Evolutionary conservation across 2,113 vertebrate species (phyloP).

Genomic region (Colius striatus): DNA sequence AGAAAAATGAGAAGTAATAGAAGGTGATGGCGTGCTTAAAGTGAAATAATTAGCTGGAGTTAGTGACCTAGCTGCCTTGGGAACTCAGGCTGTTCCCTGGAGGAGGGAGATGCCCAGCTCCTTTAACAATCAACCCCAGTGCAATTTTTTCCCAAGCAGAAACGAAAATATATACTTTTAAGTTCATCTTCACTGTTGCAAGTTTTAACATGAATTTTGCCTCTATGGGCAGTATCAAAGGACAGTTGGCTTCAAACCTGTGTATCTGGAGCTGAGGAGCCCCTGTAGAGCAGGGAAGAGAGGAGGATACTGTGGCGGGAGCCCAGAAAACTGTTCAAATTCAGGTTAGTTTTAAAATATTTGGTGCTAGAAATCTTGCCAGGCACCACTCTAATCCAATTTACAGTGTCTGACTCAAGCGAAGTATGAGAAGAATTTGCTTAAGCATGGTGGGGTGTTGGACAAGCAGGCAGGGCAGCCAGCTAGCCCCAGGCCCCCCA

Average conservation of each 20-base stretch:
- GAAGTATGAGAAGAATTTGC: conserved; percentile 29
- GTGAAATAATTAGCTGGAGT: background rate
- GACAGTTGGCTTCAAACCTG: background rate
- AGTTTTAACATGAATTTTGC: background rate
- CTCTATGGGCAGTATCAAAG: background rate
- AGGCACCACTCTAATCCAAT: background rate
- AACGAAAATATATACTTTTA: background rate
- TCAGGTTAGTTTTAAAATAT: background rate
- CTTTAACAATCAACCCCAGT: background rate
- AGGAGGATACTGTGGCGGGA: background rate
- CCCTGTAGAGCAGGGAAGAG: background rate
- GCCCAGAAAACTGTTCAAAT: background rate
- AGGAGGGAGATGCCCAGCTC: background rate
- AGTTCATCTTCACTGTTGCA: background rate
- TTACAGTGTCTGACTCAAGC: background rate
- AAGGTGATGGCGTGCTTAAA: background rate
- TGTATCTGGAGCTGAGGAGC: accelerated
- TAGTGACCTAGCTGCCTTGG: accelerated
- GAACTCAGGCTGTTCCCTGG: background rate
- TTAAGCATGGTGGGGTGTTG: background rate
- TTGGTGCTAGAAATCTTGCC: background rate
- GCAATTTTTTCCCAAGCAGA: background rate
- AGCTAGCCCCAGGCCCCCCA: background rate
- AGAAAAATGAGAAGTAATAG: background rate
- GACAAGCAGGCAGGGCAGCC: background rate